Evolutionary conservation across 2,797 vertebrate genomes (phyloP).

Genomic region (Anguilla marmorata): DNA sequence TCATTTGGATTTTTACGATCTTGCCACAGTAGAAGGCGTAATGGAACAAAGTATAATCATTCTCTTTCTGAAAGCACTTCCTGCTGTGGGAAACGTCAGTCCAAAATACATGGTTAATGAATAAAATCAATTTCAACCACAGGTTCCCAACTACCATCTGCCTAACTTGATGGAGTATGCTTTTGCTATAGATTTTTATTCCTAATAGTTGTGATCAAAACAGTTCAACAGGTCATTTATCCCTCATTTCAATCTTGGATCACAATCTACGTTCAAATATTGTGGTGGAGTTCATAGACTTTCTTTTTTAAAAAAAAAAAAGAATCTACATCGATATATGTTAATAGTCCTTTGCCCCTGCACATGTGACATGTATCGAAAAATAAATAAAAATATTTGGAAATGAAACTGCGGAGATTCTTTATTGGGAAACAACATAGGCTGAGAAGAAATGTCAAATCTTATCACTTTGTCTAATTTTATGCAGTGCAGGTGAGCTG

Average conservation of each 20-base stretch:
- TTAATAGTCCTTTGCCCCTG: not conserved
- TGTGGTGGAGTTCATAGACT: not conserved
- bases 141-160: not conserved
- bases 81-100: constrained; percentile 21
- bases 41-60: constrained; percentile 28
- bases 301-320: not conserved
- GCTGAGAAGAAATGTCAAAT: not conserved
- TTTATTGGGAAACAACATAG: not conserved
- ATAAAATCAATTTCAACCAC: constrained; percentile 29
- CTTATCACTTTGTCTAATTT: not conserved
- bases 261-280: constrained; percentile 11
- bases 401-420: not conserved
- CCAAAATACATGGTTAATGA: constrained; percentile 22
- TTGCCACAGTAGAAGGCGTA: not conserved
- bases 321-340: not conserved
- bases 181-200: constrained; percentile 6
- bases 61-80: constrained; percentile 27
- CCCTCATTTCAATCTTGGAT: not conserved
- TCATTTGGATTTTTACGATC: constrained; percentile 29
- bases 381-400: not conserved
- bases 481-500: not conserved
- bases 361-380: not conserved
- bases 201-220: not conserved
- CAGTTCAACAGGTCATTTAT: not conserved
- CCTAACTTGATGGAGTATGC: not conserved